Evolutionary conservation across 2,888 invertebrate species (phyloP).

Genomic region (Tachina fera): DNA sequence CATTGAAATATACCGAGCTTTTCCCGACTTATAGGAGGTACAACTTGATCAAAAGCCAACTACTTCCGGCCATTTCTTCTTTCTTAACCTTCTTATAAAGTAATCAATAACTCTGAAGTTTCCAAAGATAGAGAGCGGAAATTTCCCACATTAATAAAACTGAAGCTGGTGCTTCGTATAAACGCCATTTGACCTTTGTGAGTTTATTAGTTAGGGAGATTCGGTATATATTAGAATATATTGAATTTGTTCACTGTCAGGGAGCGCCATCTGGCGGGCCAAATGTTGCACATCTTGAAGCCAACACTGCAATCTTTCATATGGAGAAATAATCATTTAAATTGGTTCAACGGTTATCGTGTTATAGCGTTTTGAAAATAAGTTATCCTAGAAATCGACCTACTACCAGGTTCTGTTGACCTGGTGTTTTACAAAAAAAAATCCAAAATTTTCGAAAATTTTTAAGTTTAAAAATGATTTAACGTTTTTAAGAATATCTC

Average conservation of each 20-base stretch:
- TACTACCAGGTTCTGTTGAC: neutral
- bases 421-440: constrained; percentile 16
- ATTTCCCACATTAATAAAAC: too few relatives aligned
- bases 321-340: neutral
- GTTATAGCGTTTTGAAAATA: neutral
- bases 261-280: neutral
- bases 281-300: neutral
- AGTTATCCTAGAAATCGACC: neutral
- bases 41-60: too few relatives aligned
- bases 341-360: neutral
- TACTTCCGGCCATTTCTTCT: too few relatives aligned
- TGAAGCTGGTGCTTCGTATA: too few relatives aligned
- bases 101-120: too few relatives aligned
- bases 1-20: too few relatives aligned
- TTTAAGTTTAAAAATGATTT: neutral
- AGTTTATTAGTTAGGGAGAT: neutral
- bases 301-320: neutral
- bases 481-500: neutral
- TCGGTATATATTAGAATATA: neutral
- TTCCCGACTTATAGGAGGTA: too few relatives aligned
- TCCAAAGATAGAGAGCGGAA: too few relatives aligned
- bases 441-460: neutral
- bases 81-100: too few relatives aligned
- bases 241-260: neutral
- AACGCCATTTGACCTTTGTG: neutral